Base-by-base conservation (phyloP, 2,888 invertebrate species). In the Chironomus tentans region DNA sequence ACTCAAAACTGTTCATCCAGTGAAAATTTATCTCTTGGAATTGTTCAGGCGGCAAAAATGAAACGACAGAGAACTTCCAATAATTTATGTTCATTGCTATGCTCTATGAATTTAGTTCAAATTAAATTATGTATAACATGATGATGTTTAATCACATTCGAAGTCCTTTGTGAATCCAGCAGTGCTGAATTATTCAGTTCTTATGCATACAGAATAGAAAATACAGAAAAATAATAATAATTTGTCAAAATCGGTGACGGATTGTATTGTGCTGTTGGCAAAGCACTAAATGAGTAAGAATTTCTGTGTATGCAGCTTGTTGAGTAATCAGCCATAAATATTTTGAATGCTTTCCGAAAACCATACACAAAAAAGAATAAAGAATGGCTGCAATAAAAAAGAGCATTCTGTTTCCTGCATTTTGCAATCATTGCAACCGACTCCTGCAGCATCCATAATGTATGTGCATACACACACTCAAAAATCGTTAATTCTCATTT, bases 281-380 rank as follows among this genome's bases (percentile, higher is more conserved):
- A 56, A 56, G 18, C n/a, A 18, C 4, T 18, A 56, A 56, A 18
- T 56, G 18, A 56, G 56, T 56, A 56, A 56, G 56, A 56, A 56
- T 18, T 56, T 50, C 18, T 18, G 18, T 56, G 56, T 15, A 56
- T 56, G n/a, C 38, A 38, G n/a, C n/a, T n/a, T 38, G 56, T 18
- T 56, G 56, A 18, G 18, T 48, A 70, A 48, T 50, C 50, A 38
- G 38, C 62, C 61, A 62, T 62, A 72, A 72, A 72, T 72, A 72
- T 72, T 72, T 72, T 72, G 72, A 72, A 65, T 21, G 56, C 56
- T 56, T 22, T 65, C 22, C 28, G 72, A 24, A 56, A 18, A 18
- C 24, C 13, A 24, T 4, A 46, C 15, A 70, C 15, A 47, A 70
- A 70, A 28, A 24, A 24, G 13, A 10, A 22, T 3, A 18, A 56